Evolutionary conservation across 2,888 invertebrate species (phyloP), one percentile per base, ranked within the genome.

Genomic region (Patella depressa): DNA sequence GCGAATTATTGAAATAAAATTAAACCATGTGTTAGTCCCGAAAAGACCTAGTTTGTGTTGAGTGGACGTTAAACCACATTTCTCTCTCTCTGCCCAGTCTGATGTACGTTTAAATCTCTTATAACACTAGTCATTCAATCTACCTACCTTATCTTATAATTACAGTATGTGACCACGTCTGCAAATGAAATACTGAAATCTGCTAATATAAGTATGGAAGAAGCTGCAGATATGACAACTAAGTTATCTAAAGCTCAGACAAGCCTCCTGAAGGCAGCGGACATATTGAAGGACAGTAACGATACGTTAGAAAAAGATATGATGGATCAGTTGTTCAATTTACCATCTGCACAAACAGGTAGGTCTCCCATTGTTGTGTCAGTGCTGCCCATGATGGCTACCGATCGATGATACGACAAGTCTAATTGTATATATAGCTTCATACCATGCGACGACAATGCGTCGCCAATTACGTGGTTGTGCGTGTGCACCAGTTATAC

Each of bases 261-360:
- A 1, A 79, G 80, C 53, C 78, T 88, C 45, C 72, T 79, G 34
- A 71, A 76, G 17, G 80, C 84, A 9, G 77, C 84, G 2, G 72
- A 78, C 17, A 59, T 78, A n/a, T 55, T 82, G 53, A 72, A 53
- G 29, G 74, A 34, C n/a, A 70, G 74, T 19, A 74, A 76, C 59
- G 71, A 24, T 59, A 57, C 74, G 29, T 17, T 74, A 15, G 70
- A 57, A 9, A 72, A 73, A 12, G 77, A 81, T 24, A 75, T 84
- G 4, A 74, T 83, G 17, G 77, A 81, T 29, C 80, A 80, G n/a
- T 78, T 84, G 29, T 72, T 80, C 5, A 77, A 76, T 57, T 75
- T 83, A 24, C 81, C 85, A 57, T 71, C 78, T n/a, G 83, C 83
- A 9, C 82, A 83, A 54, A 81, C 79, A 78, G 83, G 85, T 86